Conservation (phyloP, 1,140 invertebrate species). For the Centruroides vittatus region DNA sequence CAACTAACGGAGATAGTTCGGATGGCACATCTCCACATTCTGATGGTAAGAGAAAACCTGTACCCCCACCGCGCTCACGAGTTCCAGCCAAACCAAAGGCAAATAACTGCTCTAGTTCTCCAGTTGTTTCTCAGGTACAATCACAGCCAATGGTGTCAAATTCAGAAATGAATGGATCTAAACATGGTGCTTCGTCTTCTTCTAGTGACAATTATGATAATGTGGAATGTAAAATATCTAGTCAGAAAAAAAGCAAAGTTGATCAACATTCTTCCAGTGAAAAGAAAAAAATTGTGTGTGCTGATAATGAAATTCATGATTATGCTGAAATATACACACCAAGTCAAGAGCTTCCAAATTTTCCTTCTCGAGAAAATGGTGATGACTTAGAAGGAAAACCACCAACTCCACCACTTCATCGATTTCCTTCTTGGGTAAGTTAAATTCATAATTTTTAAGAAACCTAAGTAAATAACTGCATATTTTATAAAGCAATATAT, state of each 20-base stretch:
- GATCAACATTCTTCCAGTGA: conserved; percentile 2
- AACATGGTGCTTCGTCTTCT: no score
- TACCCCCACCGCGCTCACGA: background rate
- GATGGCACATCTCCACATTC: background rate
- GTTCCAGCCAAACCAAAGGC: background rate
- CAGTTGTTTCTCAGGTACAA: background rate
- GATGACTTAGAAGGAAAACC: conserved; percentile 31
- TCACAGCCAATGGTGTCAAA: no score
- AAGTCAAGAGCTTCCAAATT: conserved; percentile 52
- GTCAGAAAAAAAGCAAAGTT: conserved; percentile 5
- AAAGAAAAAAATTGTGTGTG: conserved; percentile 5
- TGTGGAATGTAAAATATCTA: conserved; percentile 11
- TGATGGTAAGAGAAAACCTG: background rate
- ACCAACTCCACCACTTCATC: conserved; percentile 74
- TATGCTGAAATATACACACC: conserved; percentile 91
- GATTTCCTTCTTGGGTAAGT: conserved; percentile 28
- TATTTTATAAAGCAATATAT: no score
- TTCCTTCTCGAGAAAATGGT: conserved; percentile 33
- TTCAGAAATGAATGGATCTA: background rate
- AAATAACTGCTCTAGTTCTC: background rate
- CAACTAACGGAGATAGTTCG: background rate
- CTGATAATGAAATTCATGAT: conserved; percentile 55
- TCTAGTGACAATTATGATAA: conserved; percentile 3
- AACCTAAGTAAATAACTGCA: no score
- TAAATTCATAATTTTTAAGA: background rate